Evolutionary conservation across 2,888 invertebrate genomes (phyloP).

Genomic region (Platerodrilus igneus): DNA sequence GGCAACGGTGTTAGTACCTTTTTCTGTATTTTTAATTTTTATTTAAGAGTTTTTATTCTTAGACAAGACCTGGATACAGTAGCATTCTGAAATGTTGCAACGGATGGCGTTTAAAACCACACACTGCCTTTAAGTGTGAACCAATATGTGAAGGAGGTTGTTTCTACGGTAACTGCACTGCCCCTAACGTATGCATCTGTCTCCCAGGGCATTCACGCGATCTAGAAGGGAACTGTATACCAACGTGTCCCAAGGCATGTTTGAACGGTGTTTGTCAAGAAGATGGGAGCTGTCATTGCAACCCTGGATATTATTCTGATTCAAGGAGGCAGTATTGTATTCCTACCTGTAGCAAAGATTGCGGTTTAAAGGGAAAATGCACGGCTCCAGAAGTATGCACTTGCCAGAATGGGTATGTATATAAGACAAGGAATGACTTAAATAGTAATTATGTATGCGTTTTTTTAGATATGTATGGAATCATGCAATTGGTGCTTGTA

Average conservation of each 20-base stretch:
- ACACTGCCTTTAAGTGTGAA: slow-evolving; percentile 55
- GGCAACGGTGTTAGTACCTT: slow-evolving; percentile 61
- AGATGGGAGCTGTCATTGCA: slow-evolving; percentile 60
- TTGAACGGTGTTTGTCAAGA: slow-evolving; percentile 61
- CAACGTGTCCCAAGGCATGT: slow-evolving; percentile 66
- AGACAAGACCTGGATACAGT: slow-evolving; percentile 60
- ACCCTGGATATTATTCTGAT: slow-evolving; percentile 55
- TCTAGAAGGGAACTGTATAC: slow-evolving; percentile 51
- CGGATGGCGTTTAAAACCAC: slow-evolving; percentile 61
- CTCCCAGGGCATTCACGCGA: slow-evolving; percentile 58
- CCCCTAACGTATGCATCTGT: slow-evolving; percentile 62
- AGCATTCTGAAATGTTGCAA: slow-evolving; percentile 67
- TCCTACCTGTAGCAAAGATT: slow-evolving; percentile 55
- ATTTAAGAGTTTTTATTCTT: slow-evolving; percentile 29
- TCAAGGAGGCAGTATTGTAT: slow-evolving; percentile 56
- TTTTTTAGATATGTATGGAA: too few relatives aligned
- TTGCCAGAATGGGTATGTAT: slow-evolving; percentile 53
- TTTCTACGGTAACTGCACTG: slow-evolving; percentile 63
- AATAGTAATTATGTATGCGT: too few relatives aligned
- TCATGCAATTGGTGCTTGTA: too few relatives aligned
- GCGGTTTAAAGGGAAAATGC: slow-evolving; percentile 54
- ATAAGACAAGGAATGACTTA: too few relatives aligned
- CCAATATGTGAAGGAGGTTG: slow-evolving; percentile 63
- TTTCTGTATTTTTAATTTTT: too few relatives aligned
- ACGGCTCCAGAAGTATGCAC: slow-evolving; percentile 55